A percentile compares a stretch with the other conserved stretches of the same genome.
Evolutionary conservation across 2,888 invertebrate genomes (phyloP).

Genomic region (Ectemnius continuus): DNA sequence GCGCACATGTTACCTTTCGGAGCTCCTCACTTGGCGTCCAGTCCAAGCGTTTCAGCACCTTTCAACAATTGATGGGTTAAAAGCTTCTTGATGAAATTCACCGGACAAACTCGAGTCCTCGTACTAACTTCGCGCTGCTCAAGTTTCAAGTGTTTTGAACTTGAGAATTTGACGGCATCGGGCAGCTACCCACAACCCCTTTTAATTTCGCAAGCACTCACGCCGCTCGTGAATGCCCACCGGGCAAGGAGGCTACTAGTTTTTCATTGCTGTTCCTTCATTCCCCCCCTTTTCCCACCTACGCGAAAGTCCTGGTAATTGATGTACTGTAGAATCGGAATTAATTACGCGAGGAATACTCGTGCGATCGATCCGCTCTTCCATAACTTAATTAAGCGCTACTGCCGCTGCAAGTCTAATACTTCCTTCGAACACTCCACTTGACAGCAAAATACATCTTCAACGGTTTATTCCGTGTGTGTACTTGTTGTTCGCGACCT

Average conservation of each 20-base stretch:
- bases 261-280: conserved; percentile 31
- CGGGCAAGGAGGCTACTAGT: conserved; percentile 41
- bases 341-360: too few species aligned
- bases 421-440: too few species aligned
- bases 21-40: conserved; percentile 4
- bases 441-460: too few species aligned
- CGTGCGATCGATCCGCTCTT: too few species aligned
- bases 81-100: conserved; percentile 53
- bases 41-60: conserved; percentile 22
- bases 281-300: conserved; percentile 31
- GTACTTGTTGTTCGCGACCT: too few species aligned
- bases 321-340: too few species aligned
- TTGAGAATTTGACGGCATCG: conserved; percentile 63
- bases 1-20: conserved; percentile 2
- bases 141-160: conserved; percentile 64
- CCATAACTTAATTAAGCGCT: too few species aligned
- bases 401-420: too few species aligned
- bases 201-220: conserved; percentile 60
- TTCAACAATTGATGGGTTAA: conserved; percentile 57
- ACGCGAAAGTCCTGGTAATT: background rate
- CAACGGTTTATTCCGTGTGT: too few species aligned
- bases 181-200: conserved; percentile 42
- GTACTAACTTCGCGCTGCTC: conserved; percentile 46
- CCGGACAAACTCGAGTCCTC: conserved; percentile 33
- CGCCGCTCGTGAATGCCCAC: conserved; percentile 43